Evolutionary conservation across 2,113 vertebrate species (phyloP), one percentile per base, ranked within the genome.

Genomic region (Corapipo altera): DNA sequence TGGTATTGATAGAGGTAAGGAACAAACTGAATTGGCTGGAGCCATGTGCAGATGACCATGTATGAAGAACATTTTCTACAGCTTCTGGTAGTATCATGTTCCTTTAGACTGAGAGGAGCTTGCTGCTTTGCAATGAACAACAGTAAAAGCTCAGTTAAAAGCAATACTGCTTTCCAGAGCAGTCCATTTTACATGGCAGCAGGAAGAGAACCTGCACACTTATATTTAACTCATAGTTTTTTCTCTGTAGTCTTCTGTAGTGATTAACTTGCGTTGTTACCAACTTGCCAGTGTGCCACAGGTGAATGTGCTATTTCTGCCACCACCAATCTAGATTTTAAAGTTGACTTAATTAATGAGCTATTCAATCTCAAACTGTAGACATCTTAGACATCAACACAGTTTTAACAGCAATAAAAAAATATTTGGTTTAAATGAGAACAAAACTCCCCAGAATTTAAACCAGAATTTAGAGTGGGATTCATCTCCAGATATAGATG

Each of bases 1-100:
- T 95, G 81, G 52, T 95, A 57, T 88, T 97, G 95, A 89, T 55
- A 75, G 94, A 98, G 92, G 72, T 85, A 70, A 92, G 85, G 80
- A 96, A 87, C 33, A 97, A 92, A 96, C 48, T 91, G 86, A 95
- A 89, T 82, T 94, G 87, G 55, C 75, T 89, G 49, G 8, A 93
- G 54, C 84, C 73, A 69, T 43, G 73, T 91, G 88, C 83, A 93
- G 87, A 65, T 85, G 75, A 82, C 65, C 66, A 58, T 85, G 52
- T 18, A 57, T 17, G 13, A 96, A 93, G 88, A 94, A 91, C 41
- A 71, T 93, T 95, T 96, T 70, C 62, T 72, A 52, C 16, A 12
- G 6, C 24, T 73, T 46, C 37, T 71, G 14, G 16, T 32, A 72
- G 80, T 91, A 71, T 88, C 54, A 20, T 58, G 58, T 93, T 93